Evolutionary conservation across 2,888 invertebrate species (phyloP).

Genomic region (Pterobdella sp.): DNA sequence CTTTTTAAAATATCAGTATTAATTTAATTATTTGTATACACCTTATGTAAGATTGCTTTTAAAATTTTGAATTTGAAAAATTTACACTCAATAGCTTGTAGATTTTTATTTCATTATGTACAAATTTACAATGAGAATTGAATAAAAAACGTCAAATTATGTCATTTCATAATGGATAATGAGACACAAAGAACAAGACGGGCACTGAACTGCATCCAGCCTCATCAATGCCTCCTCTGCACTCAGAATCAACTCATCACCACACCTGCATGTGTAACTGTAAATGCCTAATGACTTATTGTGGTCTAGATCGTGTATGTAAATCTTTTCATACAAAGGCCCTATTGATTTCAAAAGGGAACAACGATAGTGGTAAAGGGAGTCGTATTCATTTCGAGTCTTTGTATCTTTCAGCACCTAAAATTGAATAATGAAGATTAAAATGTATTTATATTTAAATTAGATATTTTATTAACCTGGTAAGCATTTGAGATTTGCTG

Average conservation of each 20-base stretch:
- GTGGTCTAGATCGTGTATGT: background rate
- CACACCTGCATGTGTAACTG: conserved; percentile 17
- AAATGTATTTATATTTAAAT: background rate
- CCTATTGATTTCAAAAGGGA: conserved; percentile 15
- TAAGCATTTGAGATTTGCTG: conserved; percentile 22
- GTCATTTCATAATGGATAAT: conserved; percentile 13
- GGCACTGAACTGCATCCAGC: conserved; percentile 21
- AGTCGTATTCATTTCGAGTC: conserved; percentile 19
- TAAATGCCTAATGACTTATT: background rate
- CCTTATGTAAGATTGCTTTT: no score
- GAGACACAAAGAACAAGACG: conserved; percentile 16
- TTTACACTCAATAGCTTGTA: no score
- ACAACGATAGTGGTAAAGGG: conserved; percentile 18
- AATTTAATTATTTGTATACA: no score
- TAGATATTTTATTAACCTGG: background rate
- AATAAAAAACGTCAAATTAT: background rate
- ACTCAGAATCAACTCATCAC: background rate
- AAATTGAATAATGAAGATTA: background rate
- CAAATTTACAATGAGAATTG: no score
- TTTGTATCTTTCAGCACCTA: conserved; percentile 10
- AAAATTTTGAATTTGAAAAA: no score
- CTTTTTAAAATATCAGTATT: no score
- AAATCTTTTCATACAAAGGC: conserved; percentile 10
- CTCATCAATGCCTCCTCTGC: conserved; percentile 15
- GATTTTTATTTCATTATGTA: no score